Conservation (phyloP, 2,797 vertebrate species). For the Aplochiton taeniatus region DNA sequence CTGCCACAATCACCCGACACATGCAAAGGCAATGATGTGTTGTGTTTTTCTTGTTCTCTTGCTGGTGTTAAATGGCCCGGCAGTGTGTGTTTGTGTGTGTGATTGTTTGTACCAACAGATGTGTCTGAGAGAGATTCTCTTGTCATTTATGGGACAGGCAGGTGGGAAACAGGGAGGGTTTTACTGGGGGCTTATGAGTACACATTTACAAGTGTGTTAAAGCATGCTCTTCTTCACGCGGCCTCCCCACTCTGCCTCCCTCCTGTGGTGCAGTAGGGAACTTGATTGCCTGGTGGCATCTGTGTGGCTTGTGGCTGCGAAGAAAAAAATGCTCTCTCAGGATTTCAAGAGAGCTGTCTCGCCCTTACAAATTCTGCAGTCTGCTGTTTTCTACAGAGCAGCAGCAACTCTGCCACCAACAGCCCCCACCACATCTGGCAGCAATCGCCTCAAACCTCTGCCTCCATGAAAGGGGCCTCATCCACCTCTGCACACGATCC, state of each 20-base stretch:
- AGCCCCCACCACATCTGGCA: conserved; percentile 65
- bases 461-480: conserved; percentile 44
- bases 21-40: not conserved
- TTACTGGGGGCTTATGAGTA: not conserved
- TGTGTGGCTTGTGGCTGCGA: no score
- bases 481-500: conserved; percentile 37
- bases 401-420: no score
- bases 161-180: conserved; percentile 38
- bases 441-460: conserved; percentile 48
- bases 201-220: no score
- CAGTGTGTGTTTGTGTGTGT: not conserved
- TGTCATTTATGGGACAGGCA: conserved; percentile 36
- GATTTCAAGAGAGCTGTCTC: not conserved
- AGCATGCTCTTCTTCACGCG: not conserved
- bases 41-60: no score
- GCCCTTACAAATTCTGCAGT: not conserved
- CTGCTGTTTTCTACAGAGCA: no score
- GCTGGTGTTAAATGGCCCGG: no score
- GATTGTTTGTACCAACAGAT: conserved; percentile 1
- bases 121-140: not conserved
- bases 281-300: not conserved
- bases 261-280: not conserved
- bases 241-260: not conserved
- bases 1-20: not conserved
- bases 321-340: not conserved